Percentiles rank a stretch among this genome's conserved stretches.
Conservation (phyloP, 2,113 vertebrate species). For the Hoplias malabaricus region DNA sequence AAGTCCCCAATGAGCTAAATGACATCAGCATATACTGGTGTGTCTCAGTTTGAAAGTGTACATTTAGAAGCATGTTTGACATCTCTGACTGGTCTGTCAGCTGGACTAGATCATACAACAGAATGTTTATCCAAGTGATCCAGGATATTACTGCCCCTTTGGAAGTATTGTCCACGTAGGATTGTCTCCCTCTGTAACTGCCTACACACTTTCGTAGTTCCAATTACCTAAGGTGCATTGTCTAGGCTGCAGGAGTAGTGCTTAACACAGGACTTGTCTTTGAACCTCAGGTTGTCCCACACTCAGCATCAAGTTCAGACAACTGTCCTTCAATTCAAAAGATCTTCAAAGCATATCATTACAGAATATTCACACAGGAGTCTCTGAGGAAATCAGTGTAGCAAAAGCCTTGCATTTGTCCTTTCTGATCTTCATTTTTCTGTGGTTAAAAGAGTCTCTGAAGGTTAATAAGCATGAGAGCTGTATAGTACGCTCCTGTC, state of each 20-base stretch:
- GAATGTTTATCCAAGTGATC: background rate
- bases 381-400: background rate
- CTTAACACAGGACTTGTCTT: background rate
- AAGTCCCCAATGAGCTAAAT: background rate
- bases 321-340: conserved; percentile 6
- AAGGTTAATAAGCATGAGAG: conserved; percentile 2
- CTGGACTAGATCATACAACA: background rate
- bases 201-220: background rate
- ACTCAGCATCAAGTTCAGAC: background rate
- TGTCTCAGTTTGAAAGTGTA: background rate
- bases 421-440: conserved; percentile 10
- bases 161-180: background rate
- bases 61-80: background rate
- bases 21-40: background rate
- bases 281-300: conserved; percentile 8
- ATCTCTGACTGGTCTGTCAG: background rate
- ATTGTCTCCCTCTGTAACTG: background rate
- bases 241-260: background rate
- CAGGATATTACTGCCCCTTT: background rate
- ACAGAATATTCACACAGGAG: background rate
- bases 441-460: background rate
- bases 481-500: background rate
- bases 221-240: conserved; percentile 1
- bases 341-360: background rate
- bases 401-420: background rate